Conservation (phyloP, 1,140 invertebrate genomes). For the Ceratoteleas bidentatus region DNA sequence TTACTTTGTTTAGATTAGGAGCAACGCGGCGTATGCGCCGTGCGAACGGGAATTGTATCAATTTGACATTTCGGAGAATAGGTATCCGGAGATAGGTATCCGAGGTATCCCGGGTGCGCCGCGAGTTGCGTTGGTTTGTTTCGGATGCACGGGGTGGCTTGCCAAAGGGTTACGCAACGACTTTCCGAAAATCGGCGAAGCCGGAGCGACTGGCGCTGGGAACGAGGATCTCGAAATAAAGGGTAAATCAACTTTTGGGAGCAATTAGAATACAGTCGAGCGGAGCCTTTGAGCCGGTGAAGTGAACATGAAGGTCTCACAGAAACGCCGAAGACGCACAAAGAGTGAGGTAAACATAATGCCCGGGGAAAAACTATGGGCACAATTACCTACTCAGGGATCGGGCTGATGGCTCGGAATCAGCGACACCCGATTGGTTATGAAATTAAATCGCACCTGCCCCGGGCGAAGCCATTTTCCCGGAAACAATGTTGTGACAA, state of each 20-base stretch:
- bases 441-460: slow-evolving; percentile 72
- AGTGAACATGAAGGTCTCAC: slow-evolving; percentile 37
- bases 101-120: slow-evolving; percentile 16
- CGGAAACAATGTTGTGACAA: slow-evolving; percentile 80
- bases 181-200: slow-evolving; percentile 13
- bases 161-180: slow-evolving; percentile 21
- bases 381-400: slow-evolving; percentile 63
- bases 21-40: slow-evolving; percentile 43
- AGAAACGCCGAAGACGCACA: slow-evolving; percentile 49
- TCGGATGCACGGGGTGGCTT: slow-evolving; percentile 10
- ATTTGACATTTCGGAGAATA: slow-evolving; percentile 59
- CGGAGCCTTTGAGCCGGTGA: slow-evolving; percentile 29
- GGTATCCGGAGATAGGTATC: slow-evolving; percentile 30
- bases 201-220: not conserved
- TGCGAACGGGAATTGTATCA: slow-evolving; percentile 44
- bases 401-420: slow-evolving; percentile 55
- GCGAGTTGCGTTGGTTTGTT: slow-evolving; percentile 27
- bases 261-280: slow-evolving; percentile 41
- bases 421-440: slow-evolving; percentile 64
- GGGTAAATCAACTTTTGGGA: slow-evolving; percentile 37
- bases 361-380: slow-evolving; percentile 32
- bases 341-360: slow-evolving; percentile 43
- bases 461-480: slow-evolving; percentile 74
- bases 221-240: slow-evolving; percentile 1
- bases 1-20: slow-evolving; percentile 56